A percentile compares a stretch with the other conserved stretches of the same genome.
phyloP scores from a whole-genome alignment of 2,888 invertebrate species.

The Cheiracanthium punctorium region DNA sequence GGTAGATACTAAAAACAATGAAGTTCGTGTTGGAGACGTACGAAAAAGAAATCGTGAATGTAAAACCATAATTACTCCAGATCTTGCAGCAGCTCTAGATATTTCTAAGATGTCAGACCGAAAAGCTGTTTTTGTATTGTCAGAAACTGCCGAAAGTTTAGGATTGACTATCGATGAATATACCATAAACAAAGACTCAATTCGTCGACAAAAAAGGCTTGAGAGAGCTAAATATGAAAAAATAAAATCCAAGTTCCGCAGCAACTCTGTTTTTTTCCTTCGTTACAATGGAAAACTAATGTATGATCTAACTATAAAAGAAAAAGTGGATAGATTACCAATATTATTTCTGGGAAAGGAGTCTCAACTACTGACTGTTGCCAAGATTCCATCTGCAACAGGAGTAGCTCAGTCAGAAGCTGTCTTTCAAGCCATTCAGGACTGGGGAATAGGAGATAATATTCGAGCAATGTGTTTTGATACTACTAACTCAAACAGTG shows the following conservation, averaged over 20 bases:
- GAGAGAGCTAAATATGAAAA: background rate
- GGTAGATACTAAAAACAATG: background rate
- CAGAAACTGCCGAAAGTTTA: conserved; percentile 12
- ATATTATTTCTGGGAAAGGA: background rate
- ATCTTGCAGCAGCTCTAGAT: background rate
- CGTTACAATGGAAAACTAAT: background rate
- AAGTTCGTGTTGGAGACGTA: background rate
- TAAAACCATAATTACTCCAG: background rate
- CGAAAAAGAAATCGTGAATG: background rate
- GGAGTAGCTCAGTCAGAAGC: conserved; percentile 10
- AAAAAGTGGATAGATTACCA: conserved; percentile 9
- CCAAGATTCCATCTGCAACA: conserved; percentile 26
- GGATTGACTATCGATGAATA: background rate
- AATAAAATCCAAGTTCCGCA: background rate
- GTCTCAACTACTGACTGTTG: conserved; percentile 18
- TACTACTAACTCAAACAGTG: background rate
- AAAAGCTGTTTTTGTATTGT: background rate
- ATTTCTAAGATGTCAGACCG: background rate
- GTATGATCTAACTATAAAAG: background rate
- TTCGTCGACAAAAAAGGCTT: background rate
- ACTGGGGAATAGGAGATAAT: conserved; percentile 25
- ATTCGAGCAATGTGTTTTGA: conserved; percentile 14
- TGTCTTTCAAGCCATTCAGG: conserved; percentile 33
- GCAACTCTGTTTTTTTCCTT: background rate
- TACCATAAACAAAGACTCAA: background rate